A percentile compares a stretch with the other conserved stretches of the same genome.
phyloP scores from a whole-genome alignment of 2,797 vertebrate genomes.

The Anguilla anguilla region DNA sequence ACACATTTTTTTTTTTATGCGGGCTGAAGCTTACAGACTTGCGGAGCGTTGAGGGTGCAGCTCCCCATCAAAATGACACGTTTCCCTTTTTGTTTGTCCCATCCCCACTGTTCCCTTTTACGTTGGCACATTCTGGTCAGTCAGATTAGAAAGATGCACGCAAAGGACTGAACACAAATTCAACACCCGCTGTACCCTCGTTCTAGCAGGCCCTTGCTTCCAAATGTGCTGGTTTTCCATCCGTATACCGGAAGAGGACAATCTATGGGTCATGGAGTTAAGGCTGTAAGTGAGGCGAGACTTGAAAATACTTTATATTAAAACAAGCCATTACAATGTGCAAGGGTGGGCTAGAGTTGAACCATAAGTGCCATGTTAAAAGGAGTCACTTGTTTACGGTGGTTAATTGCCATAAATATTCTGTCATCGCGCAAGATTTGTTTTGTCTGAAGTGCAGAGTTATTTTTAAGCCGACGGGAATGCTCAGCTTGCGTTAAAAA shows the following conservation, averaged over 20 bases:
- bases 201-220: background rate
- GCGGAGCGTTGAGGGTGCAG: background rate
- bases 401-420: background rate
- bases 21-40: constrained; percentile 13
- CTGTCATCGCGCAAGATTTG: background rate
- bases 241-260: background rate
- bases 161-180: background rate
- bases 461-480: background rate
- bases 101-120: background rate
- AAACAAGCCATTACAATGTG: background rate
- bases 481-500: background rate
- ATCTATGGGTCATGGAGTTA: background rate
- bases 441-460: background rate
- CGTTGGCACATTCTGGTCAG: background rate
- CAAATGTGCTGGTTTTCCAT: background rate
- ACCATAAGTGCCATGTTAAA: background rate
- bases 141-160: background rate
- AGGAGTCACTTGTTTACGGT: background rate
- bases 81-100: background rate
- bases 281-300: background rate
- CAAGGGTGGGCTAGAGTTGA: background rate
- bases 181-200: background rate
- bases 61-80: background rate
- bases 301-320: background rate
- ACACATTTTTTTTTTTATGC: background rate